Conservation (phyloP, 2,888 invertebrate species). For the Sarcophaga rosellei region DNA sequence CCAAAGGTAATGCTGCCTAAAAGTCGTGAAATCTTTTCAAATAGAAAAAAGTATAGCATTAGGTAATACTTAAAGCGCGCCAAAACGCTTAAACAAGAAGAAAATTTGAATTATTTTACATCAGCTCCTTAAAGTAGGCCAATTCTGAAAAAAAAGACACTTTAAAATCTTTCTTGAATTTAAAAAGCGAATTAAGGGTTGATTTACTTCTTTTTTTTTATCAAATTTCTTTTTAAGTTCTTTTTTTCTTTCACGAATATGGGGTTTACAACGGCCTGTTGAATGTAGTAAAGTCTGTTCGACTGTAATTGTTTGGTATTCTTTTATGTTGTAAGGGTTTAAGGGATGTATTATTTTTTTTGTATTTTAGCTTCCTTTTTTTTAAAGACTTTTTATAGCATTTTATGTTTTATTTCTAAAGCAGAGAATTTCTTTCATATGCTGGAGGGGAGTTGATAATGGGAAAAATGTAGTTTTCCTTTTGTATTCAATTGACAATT, state of each 20-base stretch:
- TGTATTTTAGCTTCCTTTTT: background rate
- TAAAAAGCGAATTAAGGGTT: background rate
- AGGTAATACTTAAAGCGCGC: too few species aligned
- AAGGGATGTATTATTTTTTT: background rate
- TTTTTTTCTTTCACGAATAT: background rate
- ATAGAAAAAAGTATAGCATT: too few species aligned
- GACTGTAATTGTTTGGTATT: background rate
- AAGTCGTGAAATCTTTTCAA: too few species aligned
- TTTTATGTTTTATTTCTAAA: background rate
- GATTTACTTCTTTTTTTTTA: slow-evolving; percentile 5
- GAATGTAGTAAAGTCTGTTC: slow-evolving; percentile 39
- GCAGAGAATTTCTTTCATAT: background rate
- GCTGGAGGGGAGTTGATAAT: background rate
- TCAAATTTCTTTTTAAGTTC: background rate
- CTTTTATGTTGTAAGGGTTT: background rate
- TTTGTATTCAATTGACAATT: slow-evolving; percentile 19
- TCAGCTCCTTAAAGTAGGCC: too few species aligned
- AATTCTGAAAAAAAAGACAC: too few species aligned
- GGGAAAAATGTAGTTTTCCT: background rate
- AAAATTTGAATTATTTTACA: too few species aligned
- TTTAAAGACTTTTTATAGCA: background rate
- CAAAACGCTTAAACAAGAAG: too few species aligned
- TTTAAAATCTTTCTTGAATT: too few species aligned
- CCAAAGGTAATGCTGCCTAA: too few species aligned
- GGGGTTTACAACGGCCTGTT: slow-evolving; percentile 39